Base-by-base conservation (phyloP, 2,888 invertebrate genomes). In the Lasioglossum lativentre region DNA sequence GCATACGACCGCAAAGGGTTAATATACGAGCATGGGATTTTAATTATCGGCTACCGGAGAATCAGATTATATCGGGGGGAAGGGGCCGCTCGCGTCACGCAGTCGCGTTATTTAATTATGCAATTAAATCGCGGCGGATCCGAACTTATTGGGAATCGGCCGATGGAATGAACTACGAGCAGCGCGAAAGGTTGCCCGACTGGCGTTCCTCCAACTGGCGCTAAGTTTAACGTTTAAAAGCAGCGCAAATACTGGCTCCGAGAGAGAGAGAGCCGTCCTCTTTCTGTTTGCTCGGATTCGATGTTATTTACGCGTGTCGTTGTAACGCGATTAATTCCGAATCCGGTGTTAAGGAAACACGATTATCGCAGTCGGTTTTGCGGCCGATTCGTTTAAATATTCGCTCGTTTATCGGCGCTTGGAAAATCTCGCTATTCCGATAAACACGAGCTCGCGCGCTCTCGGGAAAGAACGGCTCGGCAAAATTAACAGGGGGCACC, bases 141-240 rank as follows among this genome's bases (percentile, higher is more conserved):
- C 42, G 30, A 75, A 83, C 75, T 78, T 47, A 23, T 56, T 56
- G 63, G 84, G 63, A 78, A 85, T 75, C 71, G 52, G 19, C 27
- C 52, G 83, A 56, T 52, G 19, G 40, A 30, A 59, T 19, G 74
- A 71, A 74, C 71, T 70, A 16, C 38, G 42, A 40, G 27, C 34
- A 10, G 38, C 19, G 56, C 12, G 47, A 42, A 63, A 68, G 75
- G 80, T 76, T 70, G 34, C 66, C 68, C 68, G 52, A 84, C 74
- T 86, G 73, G 83, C 80, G 45, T n/a, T 74, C 47, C 73, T 83
- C 83, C 83, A 84, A 79, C 66, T 68, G 34, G 70, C 47, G 52
- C 71, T 45, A 83, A 72, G 84, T 71, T 83, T 40, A 80, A 75
- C 75, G 71, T 75, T 66, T 78, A 45, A 45, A 78, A 72, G 52